phyloP scores from a whole-genome alignment of 2,797 vertebrate species.

The Enteromius anoplus region DNA sequence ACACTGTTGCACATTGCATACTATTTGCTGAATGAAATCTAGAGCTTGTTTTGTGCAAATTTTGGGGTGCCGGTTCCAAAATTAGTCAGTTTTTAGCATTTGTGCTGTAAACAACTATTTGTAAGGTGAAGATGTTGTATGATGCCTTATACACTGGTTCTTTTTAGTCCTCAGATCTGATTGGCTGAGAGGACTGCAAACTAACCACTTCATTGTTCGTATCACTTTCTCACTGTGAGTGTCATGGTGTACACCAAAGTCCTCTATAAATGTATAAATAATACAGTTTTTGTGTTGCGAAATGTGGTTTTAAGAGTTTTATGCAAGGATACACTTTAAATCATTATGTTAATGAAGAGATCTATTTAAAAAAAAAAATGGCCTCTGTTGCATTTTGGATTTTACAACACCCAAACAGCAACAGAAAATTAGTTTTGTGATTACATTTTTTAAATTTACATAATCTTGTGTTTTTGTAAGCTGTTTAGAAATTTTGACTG shows the following conservation, averaged over 20 bases:
- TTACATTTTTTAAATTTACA: not conserved
- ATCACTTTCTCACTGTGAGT: not conserved
- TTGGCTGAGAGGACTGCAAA: not conserved
- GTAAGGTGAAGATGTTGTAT: not conserved
- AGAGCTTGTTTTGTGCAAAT: not conserved
- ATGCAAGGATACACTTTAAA: not conserved
- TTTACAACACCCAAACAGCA: not conserved
- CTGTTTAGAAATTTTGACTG: not conserved
- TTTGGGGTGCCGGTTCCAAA: not conserved
- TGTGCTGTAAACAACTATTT: not conserved
- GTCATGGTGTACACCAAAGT: not conserved
- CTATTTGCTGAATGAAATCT: not conserved
- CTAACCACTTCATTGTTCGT: not conserved
- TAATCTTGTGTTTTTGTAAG: not conserved
- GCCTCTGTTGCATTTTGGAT: not conserved
- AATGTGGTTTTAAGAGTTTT: not conserved
- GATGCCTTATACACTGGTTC: not conserved
- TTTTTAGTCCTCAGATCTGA: not conserved
- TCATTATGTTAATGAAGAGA: not conserved
- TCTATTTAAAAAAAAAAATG: no score
- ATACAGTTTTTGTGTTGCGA: not conserved
- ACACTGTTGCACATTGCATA: not conserved
- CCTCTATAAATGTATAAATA: not conserved
- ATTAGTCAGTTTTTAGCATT: not conserved
- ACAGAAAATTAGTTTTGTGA: not conserved